Evolutionary conservation across 35 echinoderm and acorn worm genomes (phyloP).

Genomic region (Patiria miniata): DNA sequence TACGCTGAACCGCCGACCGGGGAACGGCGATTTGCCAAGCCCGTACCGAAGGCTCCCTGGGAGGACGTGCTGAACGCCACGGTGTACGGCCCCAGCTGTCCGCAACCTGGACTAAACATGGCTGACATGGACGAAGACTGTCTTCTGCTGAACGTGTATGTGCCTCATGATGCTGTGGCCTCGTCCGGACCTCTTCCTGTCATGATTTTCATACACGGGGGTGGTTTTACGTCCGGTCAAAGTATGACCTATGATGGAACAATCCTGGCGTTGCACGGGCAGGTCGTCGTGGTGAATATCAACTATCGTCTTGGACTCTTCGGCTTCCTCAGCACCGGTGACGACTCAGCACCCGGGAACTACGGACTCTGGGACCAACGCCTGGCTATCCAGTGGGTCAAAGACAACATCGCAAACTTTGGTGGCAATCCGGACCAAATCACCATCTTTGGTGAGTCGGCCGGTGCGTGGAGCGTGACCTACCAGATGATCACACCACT

Average conservation of each 20-base stretch:
- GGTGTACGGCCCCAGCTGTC: conserved; percentile 56
- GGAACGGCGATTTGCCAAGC: conserved; percentile 60
- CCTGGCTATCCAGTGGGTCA: conserved; percentile 70
- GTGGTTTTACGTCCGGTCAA: background rate
- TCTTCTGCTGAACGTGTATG: conserved; percentile 60
- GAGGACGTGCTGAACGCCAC: conserved; percentile 45
- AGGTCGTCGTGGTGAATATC: conserved; percentile 62
- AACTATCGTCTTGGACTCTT: conserved; percentile 64
- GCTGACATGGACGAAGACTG: conserved; percentile 65
- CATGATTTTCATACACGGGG: conserved; percentile 42
- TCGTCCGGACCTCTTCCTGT: conserved; percentile 4
- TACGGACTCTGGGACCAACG: conserved; percentile 82
- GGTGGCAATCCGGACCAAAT: conserved; percentile 18
- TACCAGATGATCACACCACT: conserved; percentile 27
- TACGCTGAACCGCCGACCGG: conserved; percentile 79
- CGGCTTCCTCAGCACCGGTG: conserved; percentile 68
- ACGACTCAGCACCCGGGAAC: conserved; percentile 67
- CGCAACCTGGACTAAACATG: background rate
- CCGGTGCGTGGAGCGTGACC: conserved; percentile 30
- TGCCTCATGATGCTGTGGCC: conserved; percentile 23
- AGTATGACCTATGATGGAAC: conserved; percentile 12
- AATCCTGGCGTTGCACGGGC: conserved; percentile 31
- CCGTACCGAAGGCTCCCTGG: conserved; percentile 51
- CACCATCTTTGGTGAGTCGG: conserved; percentile 33
- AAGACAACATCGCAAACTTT: conserved; percentile 65